Conservation (phyloP, 2,797 vertebrate genomes). For the Apogon hyalosoma region DNA sequence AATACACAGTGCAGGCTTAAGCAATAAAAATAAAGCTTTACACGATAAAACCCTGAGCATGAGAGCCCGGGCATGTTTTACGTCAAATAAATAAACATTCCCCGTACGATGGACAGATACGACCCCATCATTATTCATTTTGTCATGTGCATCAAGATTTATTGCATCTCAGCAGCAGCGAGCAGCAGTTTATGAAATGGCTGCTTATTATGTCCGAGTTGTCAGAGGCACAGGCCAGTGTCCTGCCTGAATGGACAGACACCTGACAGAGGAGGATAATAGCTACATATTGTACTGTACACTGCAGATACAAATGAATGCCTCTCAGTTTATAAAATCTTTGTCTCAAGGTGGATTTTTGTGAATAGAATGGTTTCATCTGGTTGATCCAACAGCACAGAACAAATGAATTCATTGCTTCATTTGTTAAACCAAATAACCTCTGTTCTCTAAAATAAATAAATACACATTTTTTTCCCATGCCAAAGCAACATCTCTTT, state of each 20-base stretch:
- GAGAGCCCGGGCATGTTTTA: conserved; percentile 30
- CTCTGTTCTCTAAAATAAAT: conserved; percentile 37
- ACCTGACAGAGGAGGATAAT: conserved; percentile 7
- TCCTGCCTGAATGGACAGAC: conserved; percentile 18
- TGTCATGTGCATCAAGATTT: conserved; percentile 38
- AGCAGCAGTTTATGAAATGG: conserved; percentile 47
- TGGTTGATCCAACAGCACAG: conserved; percentile 3
- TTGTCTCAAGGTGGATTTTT: conserved; percentile 1
- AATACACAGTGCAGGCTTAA: conserved; percentile 17
- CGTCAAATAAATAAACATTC: conserved; percentile 54
- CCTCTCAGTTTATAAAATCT: background rate
- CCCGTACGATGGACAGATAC: conserved; percentile 18
- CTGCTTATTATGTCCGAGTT: conserved; percentile 48
- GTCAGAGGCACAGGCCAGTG: conserved; percentile 25
- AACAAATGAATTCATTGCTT: conserved; percentile 29
- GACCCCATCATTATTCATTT: conserved; percentile 43
- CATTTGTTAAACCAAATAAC: conserved; percentile 32
- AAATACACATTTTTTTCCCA: conserved; percentile 20
- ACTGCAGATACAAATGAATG: background rate
- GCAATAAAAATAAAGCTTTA: conserved; percentile 29
- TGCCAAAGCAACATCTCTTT: conserved; percentile 22
- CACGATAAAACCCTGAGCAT: conserved; percentile 38
- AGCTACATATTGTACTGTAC: background rate
- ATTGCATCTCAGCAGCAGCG: conserved; percentile 28
- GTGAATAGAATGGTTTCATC: background rate